Conservation (phyloP, 2,888 invertebrate species). For the Trachelus troglodyta region DNA sequence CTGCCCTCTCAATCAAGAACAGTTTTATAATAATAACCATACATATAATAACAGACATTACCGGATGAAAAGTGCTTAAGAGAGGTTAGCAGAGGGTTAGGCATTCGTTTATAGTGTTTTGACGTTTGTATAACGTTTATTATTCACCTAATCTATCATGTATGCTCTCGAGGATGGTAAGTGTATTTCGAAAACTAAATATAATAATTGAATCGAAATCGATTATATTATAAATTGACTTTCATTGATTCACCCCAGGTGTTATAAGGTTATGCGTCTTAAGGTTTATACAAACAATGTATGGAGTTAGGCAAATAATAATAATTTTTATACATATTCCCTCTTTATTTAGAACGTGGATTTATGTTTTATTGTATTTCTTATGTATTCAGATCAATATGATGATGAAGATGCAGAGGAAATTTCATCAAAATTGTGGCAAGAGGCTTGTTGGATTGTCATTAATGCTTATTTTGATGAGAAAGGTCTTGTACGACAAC, state of each 20-base stretch:
- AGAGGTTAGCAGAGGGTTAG: background rate
- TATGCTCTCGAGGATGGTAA: constrained; percentile 10
- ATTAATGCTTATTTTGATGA: constrained; percentile 99
- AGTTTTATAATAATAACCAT: background rate
- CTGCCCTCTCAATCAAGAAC: background rate
- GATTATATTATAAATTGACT: background rate
- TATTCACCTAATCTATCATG: background rate
- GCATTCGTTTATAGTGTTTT: background rate
- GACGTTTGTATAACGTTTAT: background rate
- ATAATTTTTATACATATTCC: background rate
- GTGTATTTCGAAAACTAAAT: background rate
- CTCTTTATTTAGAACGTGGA: background rate
- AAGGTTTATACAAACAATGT: background rate
- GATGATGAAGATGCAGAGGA: constrained; percentile 94
- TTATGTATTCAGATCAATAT: constrained; percentile 60
- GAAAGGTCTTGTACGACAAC: constrained; percentile 98
- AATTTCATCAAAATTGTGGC: constrained; percentile 98
- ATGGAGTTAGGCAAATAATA: background rate
- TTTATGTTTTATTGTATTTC: background rate
- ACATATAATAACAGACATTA: too few species aligned
- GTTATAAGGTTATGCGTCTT: background rate
- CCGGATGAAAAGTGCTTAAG: background rate
- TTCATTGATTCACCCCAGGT: background rate
- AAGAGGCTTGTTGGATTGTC: constrained; percentile 99
- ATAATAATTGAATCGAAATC: background rate